These are phyloP conservation scores for Vandiemenella viatica DNA, from an alignment of 2,888 invertebrate genomes.

Conservation along the genomic window DNA sequence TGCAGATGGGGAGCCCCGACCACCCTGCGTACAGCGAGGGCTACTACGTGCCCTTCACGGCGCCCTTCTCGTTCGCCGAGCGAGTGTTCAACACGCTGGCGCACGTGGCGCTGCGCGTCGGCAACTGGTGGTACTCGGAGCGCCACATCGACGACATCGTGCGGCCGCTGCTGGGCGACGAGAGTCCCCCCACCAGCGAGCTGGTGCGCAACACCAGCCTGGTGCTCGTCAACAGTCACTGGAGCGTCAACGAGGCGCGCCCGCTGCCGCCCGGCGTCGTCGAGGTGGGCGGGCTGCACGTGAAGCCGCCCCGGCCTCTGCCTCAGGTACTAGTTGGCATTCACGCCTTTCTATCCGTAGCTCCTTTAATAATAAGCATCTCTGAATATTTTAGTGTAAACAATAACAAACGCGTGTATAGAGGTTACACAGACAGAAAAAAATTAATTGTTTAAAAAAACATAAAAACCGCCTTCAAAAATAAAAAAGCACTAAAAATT, in stretches of 20 bases:
- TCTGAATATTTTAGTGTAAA: no score
- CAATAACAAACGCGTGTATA: no score
- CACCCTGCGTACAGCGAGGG: constrained; percentile 20
- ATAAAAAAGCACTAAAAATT: no score
- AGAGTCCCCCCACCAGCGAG: constrained; percentile 30
- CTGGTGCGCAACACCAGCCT: constrained; percentile 32
- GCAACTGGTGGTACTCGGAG: neutral
- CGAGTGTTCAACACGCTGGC: neutral
- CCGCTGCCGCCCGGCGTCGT: constrained; percentile 41
- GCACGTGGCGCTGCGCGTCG: neutral
- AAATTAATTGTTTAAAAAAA: no score
- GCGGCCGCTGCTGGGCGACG: constrained; percentile 23
- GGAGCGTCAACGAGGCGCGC: constrained; percentile 31
- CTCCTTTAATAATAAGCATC: no score
- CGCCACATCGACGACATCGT: neutral
- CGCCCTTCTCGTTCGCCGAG: constrained; percentile 19
- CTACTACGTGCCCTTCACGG: constrained; percentile 18
- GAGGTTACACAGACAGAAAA: no score
- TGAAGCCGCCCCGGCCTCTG: constrained; percentile 22
- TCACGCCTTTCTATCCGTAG: no score
- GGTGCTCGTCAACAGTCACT: constrained; percentile 34
- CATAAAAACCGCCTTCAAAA: no score
- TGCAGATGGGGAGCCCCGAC: constrained; percentile 18
- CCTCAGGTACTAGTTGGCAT: constrained; percentile 18
- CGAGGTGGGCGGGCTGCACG: constrained; percentile 44